phyloP scores from a whole-genome alignment of 35 echinoderm and acorn worm genomes.

The Holothuria glaberrima region DNA sequence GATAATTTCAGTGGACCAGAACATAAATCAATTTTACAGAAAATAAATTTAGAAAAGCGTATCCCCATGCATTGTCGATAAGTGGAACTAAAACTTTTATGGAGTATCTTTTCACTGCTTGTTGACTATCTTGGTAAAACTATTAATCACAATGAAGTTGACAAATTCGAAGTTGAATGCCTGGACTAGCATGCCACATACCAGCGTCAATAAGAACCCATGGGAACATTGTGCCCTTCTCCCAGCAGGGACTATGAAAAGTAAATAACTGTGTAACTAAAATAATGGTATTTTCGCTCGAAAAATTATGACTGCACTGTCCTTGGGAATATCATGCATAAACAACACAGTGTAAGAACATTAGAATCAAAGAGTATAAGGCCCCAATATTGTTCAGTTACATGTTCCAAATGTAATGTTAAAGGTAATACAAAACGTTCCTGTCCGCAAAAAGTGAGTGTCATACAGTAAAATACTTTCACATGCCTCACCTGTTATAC shows the following conservation, averaged over 20 bases:
- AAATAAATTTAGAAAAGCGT: slow-evolving; percentile 14
- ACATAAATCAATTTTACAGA: slow-evolving; percentile 6
- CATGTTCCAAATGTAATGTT: slow-evolving; percentile 16
- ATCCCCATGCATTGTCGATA: slow-evolving; percentile 29
- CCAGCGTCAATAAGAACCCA: background rate
- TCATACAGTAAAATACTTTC: too few relatives aligned
- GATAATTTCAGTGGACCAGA: slow-evolving; percentile 51
- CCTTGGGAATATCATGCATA: too few relatives aligned
- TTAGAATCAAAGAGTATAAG: too few relatives aligned
- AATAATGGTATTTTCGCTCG: slow-evolving; percentile 50
- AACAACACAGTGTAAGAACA: too few relatives aligned
- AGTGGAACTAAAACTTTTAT: background rate
- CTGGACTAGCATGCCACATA: slow-evolving; percentile 7
- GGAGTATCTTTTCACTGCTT: background rate
- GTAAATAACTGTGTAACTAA: slow-evolving; percentile 36
- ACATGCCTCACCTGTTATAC: background rate
- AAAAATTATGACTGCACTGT: too few relatives aligned
- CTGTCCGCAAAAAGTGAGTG: background rate
- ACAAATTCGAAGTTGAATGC: slow-evolving; percentile 27
- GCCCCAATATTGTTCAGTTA: background rate
- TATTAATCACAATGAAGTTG: background rate
- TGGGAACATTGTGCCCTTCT: slow-evolving; percentile 3
- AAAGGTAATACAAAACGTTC: slow-evolving; percentile 11
- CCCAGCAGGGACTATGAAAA: slow-evolving; percentile 36
- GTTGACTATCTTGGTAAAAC: slow-evolving; percentile 21